Evolutionary conservation across 2,888 invertebrate genomes (phyloP).

Genomic region (Cryptus viduatorius): DNA sequence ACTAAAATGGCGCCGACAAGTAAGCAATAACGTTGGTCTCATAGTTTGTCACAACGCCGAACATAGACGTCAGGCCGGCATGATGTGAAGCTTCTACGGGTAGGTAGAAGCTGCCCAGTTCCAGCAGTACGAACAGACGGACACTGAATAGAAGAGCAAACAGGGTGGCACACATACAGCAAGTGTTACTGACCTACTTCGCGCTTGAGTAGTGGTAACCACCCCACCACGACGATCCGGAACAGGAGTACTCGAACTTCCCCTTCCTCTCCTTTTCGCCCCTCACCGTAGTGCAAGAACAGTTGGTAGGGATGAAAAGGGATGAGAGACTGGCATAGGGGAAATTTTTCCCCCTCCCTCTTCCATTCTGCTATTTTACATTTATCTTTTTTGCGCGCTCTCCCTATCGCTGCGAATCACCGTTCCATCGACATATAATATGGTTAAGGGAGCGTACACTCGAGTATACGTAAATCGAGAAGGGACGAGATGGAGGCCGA

Average conservation of each 20-base stretch:
- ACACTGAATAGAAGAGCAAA: constrained; percentile 53
- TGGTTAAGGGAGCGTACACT: constrained; percentile 48
- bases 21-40: constrained; percentile 5
- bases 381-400: constrained; percentile 7
- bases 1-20: constrained; percentile 17
- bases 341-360: background rate
- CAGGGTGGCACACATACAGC: constrained; percentile 64
- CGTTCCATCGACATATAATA: constrained; percentile 55
- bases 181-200: constrained; percentile 79
- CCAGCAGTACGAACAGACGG: constrained; percentile 31
- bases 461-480: constrained; percentile 60
- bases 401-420: constrained; percentile 48
- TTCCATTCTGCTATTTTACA: constrained; percentile 20
- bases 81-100: constrained; percentile 3
- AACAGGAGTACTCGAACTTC: constrained; percentile 71
- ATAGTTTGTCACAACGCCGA: constrained; percentile 5
- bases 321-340: constrained; percentile 18
- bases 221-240: constrained; percentile 51
- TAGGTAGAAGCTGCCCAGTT: constrained; percentile 37
- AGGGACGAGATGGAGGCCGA: constrained; percentile 56
- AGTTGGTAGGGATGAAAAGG: constrained; percentile 45
- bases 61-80: background rate
- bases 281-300: constrained; percentile 31
- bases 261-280: constrained; percentile 59
- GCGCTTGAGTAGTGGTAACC: constrained; percentile 65